These are phyloP conservation scores for Protula sp. DNA, from an alignment of 2,888 invertebrate genomes.

Conservation along the genomic window DNA sequence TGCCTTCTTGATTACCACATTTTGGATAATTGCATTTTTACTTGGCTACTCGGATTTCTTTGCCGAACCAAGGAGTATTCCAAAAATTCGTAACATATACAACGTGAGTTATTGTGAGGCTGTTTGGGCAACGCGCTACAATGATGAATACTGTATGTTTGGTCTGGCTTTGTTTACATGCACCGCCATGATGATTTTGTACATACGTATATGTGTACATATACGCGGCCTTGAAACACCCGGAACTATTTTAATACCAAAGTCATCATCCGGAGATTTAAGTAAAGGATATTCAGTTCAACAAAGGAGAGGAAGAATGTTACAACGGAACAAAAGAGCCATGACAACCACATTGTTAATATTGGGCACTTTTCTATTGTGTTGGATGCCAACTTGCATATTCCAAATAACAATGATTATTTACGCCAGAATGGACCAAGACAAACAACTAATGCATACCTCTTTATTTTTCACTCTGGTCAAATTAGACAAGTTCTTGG, in stretches of 20 bases:
- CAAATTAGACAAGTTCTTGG: not conserved
- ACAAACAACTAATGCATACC: too few species aligned
- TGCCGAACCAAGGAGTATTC: not conserved
- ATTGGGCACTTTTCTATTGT: not conserved
- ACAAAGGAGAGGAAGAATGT: too few species aligned
- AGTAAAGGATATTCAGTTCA: not conserved
- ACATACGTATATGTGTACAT: not conserved
- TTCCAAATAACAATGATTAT: not conserved
- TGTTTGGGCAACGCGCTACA: not conserved
- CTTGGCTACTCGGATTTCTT: not conserved
- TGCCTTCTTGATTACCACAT: not conserved
- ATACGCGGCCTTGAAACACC: not conserved
- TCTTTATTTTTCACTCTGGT: not conserved
- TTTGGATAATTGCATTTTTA: not conserved
- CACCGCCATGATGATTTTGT: not conserved
- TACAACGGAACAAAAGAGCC: not conserved
- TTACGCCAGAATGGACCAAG: not conserved
- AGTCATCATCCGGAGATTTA: not conserved
- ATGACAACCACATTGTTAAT: not conserved
- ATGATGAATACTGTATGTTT: not conserved
- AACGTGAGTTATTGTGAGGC: not conserved
- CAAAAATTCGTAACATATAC: not conserved
- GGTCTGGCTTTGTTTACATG: not conserved
- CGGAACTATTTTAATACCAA: not conserved
- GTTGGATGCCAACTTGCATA: not conserved